phyloP scores from a whole-genome alignment of 2,888 invertebrate species.

The Brenthis hecate region DNA sequence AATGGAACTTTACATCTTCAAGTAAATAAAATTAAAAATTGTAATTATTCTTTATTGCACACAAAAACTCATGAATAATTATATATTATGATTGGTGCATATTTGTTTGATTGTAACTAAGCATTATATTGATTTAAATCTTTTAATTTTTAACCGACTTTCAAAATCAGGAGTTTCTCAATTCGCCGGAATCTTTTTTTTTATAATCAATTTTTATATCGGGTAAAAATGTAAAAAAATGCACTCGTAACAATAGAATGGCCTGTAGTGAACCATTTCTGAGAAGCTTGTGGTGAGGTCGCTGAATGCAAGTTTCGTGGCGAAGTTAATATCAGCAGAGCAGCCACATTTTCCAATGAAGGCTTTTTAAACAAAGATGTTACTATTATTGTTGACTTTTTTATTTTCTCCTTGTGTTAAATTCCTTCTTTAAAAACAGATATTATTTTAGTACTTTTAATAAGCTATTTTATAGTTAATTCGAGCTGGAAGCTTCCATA shows the following conservation, averaged over 20 bases:
- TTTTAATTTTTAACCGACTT: too few species aligned
- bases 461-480: not conserved
- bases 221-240: not conserved
- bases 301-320: constrained; percentile 34
- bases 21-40: too few species aligned
- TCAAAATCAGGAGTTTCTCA: too few species aligned
- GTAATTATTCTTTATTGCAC: too few species aligned
- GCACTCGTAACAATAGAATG: constrained; percentile 23
- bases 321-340: constrained; percentile 34
- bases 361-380: constrained; percentile 30
- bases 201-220: not conserved
- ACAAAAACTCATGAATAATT: too few species aligned
- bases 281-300: constrained; percentile 34
- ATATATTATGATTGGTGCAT: too few species aligned
- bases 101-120: too few species aligned
- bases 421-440: not conserved
- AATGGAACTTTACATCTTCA: not conserved
- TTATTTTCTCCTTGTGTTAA: constrained; percentile 5
- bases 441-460: not conserved
- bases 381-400: constrained; percentile 11
- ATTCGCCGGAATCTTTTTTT: too few species aligned
- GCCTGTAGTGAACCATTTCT: constrained; percentile 25
- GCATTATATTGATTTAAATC: too few species aligned
- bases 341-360: constrained; percentile 26
- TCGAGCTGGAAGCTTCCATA: too few species aligned